Evolutionary conservation across 2,113 vertebrate species (phyloP), one percentile per base, ranked within the genome.

Genomic region (Melanocharis versteri): DNA sequence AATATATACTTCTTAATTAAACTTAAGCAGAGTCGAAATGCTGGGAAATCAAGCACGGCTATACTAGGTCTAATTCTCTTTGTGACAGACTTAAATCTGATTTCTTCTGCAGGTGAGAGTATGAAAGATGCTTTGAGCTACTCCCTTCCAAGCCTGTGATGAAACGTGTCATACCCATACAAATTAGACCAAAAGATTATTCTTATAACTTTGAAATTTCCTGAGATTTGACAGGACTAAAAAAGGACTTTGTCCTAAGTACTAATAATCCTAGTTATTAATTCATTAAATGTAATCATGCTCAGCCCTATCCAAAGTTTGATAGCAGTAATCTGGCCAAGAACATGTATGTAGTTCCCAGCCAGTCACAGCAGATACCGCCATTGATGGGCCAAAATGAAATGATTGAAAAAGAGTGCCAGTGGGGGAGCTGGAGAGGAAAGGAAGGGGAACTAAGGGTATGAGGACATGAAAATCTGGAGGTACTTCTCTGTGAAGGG

Each of bases 371-470:
- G 35, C 23, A 69, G 33, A 40, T 8, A 16, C 1, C 1, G 2
- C 17, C 18, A 39, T 30, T 28, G 20, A 45, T 30, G 42, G 27
- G n/a, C 11, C 28, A 88, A 37, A 90, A 69, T 42, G 18, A 16
- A 0, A 0, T 1, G 1, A 60, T 0, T 35, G 19, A 58, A 68
- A 62, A 10, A 30, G 18, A 37, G 22, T 20, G 15, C 15, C 20
- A 10, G 11, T 28, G 15, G 6, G 5, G 14, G 7, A 81, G 21
- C 10, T 53, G 44, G 35, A 72, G 58, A 19, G 58, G 22, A 71
- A 53, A 33, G 31, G 11, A 61, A 61, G 10, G 14, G 42, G 21
- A 87, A 21, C 30, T 84, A 13, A 68, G 24, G 47, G 5, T 14
- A 24, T 13, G 35, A 77, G 48, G 13, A 69, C 26, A 16, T 37